phyloP scores from a whole-genome alignment of 2,113 vertebrate genomes.

The Atractosteus spatula region DNA sequence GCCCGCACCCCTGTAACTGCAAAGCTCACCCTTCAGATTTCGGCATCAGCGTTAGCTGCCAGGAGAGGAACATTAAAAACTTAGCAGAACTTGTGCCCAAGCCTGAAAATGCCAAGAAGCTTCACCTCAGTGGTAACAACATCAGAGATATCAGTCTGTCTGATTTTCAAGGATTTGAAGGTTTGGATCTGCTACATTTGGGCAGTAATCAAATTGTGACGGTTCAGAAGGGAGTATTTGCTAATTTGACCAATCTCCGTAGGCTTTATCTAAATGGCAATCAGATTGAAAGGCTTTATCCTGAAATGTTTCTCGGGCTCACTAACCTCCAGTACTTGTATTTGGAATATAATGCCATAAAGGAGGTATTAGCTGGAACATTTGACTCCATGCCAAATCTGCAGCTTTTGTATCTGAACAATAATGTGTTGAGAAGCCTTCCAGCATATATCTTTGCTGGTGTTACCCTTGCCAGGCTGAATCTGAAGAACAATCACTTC shows the following conservation, averaged over 20 bases:
- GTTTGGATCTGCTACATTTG: constrained; percentile 91
- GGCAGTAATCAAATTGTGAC: constrained; percentile 89
- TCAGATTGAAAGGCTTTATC: constrained; percentile 88
- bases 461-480: constrained; percentile 87
- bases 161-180: constrained; percentile 89
- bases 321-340: constrained; percentile 93
- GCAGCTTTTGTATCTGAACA: constrained; percentile 92
- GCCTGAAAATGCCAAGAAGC: constrained; percentile 90
- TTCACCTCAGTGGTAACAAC: constrained; percentile 92
- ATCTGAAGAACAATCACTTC: constrained; percentile 97
- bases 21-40: constrained; percentile 93
- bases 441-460: constrained; percentile 90
- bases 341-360: constrained; percentile 97
- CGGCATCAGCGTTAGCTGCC: constrained; percentile 93
- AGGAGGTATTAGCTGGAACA: constrained; percentile 89
- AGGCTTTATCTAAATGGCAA: constrained; percentile 94
- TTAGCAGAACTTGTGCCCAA: constrained; percentile 82
- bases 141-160: constrained; percentile 80
- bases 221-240: constrained; percentile 85
- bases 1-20: constrained; percentile 86
- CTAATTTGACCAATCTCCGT: constrained; percentile 91
- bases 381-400: constrained; percentile 95
- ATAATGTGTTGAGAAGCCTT: constrained; percentile 88
- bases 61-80: constrained; percentile 86
- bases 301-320: constrained; percentile 93